phyloP scores from a whole-genome alignment of 2,113 vertebrate species.

The Bufo gargarizans region DNA sequence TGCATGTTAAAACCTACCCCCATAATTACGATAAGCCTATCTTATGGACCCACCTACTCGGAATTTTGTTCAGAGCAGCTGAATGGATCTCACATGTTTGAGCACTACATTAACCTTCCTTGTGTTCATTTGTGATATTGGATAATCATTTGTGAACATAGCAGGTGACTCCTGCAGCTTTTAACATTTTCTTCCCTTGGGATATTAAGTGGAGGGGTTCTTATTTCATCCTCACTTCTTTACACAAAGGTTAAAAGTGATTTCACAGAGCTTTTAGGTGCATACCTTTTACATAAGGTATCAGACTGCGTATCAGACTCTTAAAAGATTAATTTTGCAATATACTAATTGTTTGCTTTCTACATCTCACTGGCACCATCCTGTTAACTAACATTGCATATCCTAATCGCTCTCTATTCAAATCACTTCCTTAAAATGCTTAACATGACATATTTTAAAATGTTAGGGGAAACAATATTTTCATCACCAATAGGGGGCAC shows the following conservation, averaged over 20 bases:
- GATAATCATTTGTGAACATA: constrained; percentile 24
- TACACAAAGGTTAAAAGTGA: constrained; percentile 51
- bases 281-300: constrained; percentile 26
- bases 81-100: constrained; percentile 27
- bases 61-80: constrained; percentile 48
- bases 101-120: constrained; percentile 53
- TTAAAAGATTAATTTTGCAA: constrained; percentile 66
- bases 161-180: constrained; percentile 45
- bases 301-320: constrained; percentile 57
- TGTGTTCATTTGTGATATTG: constrained; percentile 44
- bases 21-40: constrained; percentile 41
- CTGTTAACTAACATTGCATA: constrained; percentile 80
- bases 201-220: constrained; percentile 29
- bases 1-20: constrained; percentile 45
- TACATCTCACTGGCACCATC: constrained; percentile 81
- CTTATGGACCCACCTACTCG: constrained; percentile 32
- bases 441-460: constrained; percentile 80
- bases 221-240: constrained; percentile 56
- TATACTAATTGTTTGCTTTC: constrained; percentile 76
- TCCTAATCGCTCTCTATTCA: constrained; percentile 81
- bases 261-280: constrained; percentile 57
- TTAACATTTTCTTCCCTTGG: constrained; percentile 42
- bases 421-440: constrained; percentile 79
- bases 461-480: constrained; percentile 61
- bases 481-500: constrained; percentile 81